Percentiles rank a stretch among this genome's conserved stretches.
phyloP scores from a whole-genome alignment of 35 echinoderm and acorn worm genomes.

The Patiria miniata region DNA sequence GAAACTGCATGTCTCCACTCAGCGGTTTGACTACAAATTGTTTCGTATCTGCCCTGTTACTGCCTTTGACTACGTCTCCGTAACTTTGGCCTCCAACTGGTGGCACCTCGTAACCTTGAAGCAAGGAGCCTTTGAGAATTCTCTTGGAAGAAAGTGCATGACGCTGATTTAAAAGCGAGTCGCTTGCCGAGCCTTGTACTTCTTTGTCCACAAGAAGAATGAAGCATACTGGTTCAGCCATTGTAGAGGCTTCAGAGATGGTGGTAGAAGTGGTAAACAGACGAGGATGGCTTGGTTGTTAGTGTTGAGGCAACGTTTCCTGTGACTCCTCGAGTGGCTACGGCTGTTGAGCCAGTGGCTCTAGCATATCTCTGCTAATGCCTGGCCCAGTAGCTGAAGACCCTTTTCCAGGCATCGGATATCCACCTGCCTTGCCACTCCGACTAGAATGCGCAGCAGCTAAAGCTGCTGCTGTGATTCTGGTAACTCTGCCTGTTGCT shows the following conservation, averaged over 20 bases:
- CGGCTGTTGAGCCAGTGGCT: too few species aligned
- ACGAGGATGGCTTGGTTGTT: too few species aligned
- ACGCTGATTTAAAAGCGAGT: not conserved
- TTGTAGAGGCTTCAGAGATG: not conserved
- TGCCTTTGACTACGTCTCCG: too few species aligned
- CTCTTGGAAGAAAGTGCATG: not conserved
- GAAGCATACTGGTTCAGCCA: not conserved
- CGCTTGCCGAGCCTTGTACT: not conserved
- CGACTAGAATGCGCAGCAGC: too few species aligned
- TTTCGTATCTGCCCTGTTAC: not conserved
- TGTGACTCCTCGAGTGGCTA: too few species aligned
- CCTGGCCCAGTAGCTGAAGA: too few species aligned
- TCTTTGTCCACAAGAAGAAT: constrained; percentile 16
- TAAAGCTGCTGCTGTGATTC: too few species aligned
- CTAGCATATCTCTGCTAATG: too few species aligned
- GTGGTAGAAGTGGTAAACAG: not conserved
- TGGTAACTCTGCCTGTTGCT: too few species aligned
- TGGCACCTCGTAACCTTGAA: not conserved
- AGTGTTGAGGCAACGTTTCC: too few species aligned
- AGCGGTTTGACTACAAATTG: not conserved
- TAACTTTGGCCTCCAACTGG: not conserved
- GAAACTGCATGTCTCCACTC: not conserved
- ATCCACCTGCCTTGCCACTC: too few species aligned
- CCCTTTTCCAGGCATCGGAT: too few species aligned
- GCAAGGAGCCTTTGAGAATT: not conserved